A percentile compares a stretch with the other conserved stretches of the same genome.
These are phyloP conservation scores for Alligator mississippiensis DNA, from an alignment of 2,113 vertebrate species.

Conservation along the genomic window DNA sequence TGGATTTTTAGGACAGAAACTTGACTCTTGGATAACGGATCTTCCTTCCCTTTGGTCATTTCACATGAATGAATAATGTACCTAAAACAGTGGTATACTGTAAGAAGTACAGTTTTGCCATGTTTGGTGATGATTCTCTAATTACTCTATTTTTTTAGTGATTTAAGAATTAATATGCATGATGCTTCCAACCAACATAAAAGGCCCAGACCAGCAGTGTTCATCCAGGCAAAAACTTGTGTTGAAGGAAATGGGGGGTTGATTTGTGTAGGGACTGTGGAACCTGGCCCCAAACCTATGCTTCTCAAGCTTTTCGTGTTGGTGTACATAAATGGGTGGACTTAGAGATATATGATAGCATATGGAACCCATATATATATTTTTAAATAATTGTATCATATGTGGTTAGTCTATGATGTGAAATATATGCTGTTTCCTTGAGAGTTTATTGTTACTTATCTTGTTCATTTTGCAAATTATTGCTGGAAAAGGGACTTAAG, in stretches of 20 bases:
- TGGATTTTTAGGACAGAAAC: background rate
- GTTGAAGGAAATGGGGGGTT: background rate
- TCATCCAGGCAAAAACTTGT: slow-evolving; percentile 14
- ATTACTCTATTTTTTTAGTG: slow-evolving; percentile 65
- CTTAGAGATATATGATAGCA: background rate
- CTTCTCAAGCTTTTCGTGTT: background rate
- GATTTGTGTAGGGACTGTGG: slow-evolving; percentile 25
- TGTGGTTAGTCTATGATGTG: background rate
- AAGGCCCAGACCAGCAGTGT: slow-evolving; percentile 45
- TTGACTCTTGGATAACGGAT: background rate
- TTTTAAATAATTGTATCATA: background rate
- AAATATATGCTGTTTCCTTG: background rate
- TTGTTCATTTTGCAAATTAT: background rate
- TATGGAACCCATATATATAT: background rate
- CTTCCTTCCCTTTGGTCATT: slow-evolving; percentile 53
- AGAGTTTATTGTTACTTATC: background rate
- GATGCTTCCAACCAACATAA: background rate
- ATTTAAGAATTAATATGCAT: slow-evolving; percentile 32
- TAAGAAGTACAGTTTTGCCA: slow-evolving; percentile 27
- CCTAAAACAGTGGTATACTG: background rate
- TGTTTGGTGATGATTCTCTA: slow-evolving; percentile 35
- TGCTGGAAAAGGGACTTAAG: slow-evolving; percentile 15
- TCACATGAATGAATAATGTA: slow-evolving; percentile 14
- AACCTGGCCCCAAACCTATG: background rate
- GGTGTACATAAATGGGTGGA: slow-evolving; percentile 44